Base-by-base conservation (phyloP, 2,113 vertebrate species). In the Acanthochromis polyacanthus region DNA sequence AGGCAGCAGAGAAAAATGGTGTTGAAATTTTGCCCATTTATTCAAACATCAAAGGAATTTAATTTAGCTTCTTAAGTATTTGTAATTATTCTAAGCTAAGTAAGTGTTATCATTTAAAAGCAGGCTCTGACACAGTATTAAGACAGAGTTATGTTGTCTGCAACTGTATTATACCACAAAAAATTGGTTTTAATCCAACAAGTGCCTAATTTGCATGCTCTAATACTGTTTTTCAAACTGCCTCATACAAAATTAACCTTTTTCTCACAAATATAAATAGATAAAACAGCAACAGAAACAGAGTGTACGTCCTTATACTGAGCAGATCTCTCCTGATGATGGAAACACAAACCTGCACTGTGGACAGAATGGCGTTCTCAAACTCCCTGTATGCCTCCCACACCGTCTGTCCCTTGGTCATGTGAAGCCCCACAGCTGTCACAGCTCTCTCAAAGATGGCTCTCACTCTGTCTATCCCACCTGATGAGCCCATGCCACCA, bases 321-420 rank as follows among this genome's bases (percentile, higher is more conserved):
- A 50, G 56, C 12, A 61, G 15, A 59, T 53, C 9, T 62, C 7
- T 20, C 1, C 2, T 16, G 32, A 8, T 38, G 32, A 75, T 5
- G 1, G 36, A 51, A 46, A 56, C 23, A 82, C 93, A 93, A 80
- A 99, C 98, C 98, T 98, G 97, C 7, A 96, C 87, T 0, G 97
- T 97, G 66, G 96, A 96, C 87, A 98, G 91, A 0, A 99, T 96
- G 68, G 95, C 97, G 0, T 97, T 98, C 84, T 99, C 98, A 83
- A 99, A 99, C 82, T 99, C 98, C 0, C 98, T 93, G 89, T 96
- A 99, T 0, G 98, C 97, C 51, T 99, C 98, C 98, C 98, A 99
- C 30, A 99, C 75, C 0, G 95, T 93, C 0, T 96, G 91, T 12
- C 98, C 98, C 81, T 98, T 99, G 3, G 96, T 97, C 81, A 99